phyloP scores from a whole-genome alignment of 2,888 invertebrate species.

The Nemurella pictetii region DNA sequence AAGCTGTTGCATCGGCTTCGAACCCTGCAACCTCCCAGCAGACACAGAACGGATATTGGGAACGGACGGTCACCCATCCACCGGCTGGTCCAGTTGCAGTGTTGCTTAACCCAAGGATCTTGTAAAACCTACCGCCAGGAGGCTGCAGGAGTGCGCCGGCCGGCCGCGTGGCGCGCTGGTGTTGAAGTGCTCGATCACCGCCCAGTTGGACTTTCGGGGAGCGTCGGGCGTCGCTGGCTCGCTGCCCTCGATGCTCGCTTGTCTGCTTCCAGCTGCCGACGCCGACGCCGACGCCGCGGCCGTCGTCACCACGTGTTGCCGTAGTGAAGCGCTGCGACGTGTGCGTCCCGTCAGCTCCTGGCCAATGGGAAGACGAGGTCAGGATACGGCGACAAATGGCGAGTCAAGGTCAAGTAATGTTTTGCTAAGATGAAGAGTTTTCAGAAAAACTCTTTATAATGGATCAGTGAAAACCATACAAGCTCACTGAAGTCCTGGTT shows the following conservation, averaged over 20 bases:
- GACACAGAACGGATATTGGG: no score
- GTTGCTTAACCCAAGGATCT: no score
- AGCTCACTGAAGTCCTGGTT: neutral
- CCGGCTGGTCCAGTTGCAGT: no score
- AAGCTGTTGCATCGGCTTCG: conserved; percentile 36
- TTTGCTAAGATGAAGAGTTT: no score
- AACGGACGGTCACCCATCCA: no score
- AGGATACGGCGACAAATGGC: neutral
- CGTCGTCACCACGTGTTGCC: conserved; percentile 53
- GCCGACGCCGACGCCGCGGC: conserved; percentile 28
- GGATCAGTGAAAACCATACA: neutral
- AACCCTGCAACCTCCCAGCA: no score
- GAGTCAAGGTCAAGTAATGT: neutral
- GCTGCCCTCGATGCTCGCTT: conserved; percentile 44
- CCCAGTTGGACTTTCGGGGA: conserved; percentile 84
- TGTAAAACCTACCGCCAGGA: conserved; percentile 66
- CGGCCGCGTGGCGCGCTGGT: conserved; percentile 53
- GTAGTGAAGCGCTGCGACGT: conserved; percentile 51
- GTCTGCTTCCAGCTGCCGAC: conserved; percentile 32
- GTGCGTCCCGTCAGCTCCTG: conserved; percentile 36
- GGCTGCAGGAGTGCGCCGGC: conserved; percentile 60
- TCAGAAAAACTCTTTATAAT: no score
- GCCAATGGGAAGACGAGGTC: neutral
- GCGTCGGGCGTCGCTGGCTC: conserved; percentile 54
- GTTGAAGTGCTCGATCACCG: conserved; percentile 85